phyloP scores from a whole-genome alignment of 1,140 invertebrate genomes.

The Trichonephila clavata region DNA sequence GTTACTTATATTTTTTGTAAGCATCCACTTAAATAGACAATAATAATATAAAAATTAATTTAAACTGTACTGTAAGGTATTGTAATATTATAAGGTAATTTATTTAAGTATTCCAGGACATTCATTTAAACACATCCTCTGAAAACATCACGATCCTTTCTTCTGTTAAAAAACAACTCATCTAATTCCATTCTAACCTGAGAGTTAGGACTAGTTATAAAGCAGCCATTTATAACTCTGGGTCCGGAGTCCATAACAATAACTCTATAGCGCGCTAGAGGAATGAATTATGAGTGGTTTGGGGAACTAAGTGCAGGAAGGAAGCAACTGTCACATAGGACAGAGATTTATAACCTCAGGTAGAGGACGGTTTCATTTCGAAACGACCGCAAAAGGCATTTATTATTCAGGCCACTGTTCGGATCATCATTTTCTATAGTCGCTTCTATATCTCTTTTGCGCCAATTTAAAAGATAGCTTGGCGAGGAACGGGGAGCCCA shows the following conservation, averaged over 20 bases:
- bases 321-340: conserved; percentile 74
- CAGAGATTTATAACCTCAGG: conserved; percentile 73
- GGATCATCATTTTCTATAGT: conserved; percentile 73
- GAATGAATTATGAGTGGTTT: conserved; percentile 71
- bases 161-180: background rate
- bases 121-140: too few relatives aligned
- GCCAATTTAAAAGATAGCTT: conserved; percentile 70
- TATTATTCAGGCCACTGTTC: conserved; percentile 72
- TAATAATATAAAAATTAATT: too few relatives aligned
- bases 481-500: background rate
- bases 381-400: conserved; percentile 74
- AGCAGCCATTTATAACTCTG: background rate
- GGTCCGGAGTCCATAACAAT: conserved; percentile 63
- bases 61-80: too few relatives aligned
- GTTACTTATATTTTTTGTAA: too few relatives aligned
- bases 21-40: too few relatives aligned
- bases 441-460: conserved; percentile 65
- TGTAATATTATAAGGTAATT: too few relatives aligned
- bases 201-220: background rate
- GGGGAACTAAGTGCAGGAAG: conserved; percentile 74
- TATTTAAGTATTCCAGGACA: too few relatives aligned
- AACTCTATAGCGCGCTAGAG: conserved; percentile 33
- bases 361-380: conserved; percentile 71
- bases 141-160: too few relatives aligned
- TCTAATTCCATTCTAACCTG: background rate